Base-by-base conservation (phyloP, 2,113 vertebrate genomes). In the Dromas ardeola region DNA sequence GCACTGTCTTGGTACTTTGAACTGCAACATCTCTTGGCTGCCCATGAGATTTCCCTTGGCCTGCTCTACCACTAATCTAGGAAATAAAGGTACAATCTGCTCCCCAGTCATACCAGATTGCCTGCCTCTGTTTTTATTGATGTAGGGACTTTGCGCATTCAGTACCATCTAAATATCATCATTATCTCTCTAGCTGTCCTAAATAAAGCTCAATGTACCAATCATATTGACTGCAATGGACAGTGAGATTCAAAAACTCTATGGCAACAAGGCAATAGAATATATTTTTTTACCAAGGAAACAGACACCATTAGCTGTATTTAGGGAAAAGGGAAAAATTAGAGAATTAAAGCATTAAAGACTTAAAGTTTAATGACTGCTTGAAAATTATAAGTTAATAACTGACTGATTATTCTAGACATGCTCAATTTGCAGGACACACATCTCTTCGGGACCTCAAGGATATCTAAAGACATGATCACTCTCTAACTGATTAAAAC, bases 161-260 rank as follows among this genome's bases (percentile, higher is more conserved):
- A 65, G 29, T 84, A 30, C 56, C 74, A 10, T 81, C 88, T 88
- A 67, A 96, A 91, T 53, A 26, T 49, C n/a, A 58, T 72, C 77
- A 69, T 96, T 88, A 86, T 85, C 42, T 92, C 82, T 61, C 71
- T 84, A 81, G 77, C 63, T 88, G 63, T 73, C 77, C 88, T 84
- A 92, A 83, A 95, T 67, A 93, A 84, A 92, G 65, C 69, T 63
- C 79, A 93, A 66, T 72, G 10, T 89, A 88, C 50, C 77, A 58
- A 76, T 79, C 86, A 72, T 18, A 80, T 25, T 59, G 52, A 86
- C 56, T 92, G 52, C 52, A 79, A 52, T 43, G 34, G 56, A 72
- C 65, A 81, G 19, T 43, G 43, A 95, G 56, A 86, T 84, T 79
- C 32, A 86, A 67, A 91, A 93, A 84, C 23, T 87, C 84, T 86